Percentiles rank a stretch among this genome's conserved stretches.
Evolutionary conservation across 1,140 invertebrate species (phyloP).

Genomic region (Meloidogyne exigua): DNA sequence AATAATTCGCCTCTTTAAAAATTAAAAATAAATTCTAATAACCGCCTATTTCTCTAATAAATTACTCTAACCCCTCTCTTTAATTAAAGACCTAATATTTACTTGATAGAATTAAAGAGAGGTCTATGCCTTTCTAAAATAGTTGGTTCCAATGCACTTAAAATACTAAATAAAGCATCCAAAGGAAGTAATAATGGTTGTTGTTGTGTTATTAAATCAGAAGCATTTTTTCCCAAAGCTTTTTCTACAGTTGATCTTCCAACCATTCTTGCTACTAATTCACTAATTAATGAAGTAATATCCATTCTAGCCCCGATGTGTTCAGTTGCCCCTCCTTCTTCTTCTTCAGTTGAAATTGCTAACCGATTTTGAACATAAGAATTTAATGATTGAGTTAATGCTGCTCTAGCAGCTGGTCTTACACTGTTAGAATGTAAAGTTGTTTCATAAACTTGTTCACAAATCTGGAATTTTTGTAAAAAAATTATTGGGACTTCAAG

Average conservation of each 20-base stretch:
- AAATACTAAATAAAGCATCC: constrained; percentile 20
- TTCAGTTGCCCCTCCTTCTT: neutral
- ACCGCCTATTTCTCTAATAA: neutral
- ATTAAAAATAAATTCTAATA: neutral
- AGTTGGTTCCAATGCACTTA: constrained; percentile 13
- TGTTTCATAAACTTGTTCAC: constrained; percentile 6
- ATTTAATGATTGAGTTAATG: constrained; percentile 23
- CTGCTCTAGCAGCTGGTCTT: constrained; percentile 19
- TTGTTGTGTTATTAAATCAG: neutral
- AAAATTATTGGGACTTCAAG: no score
- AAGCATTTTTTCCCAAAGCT: neutral
- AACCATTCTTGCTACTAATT: constrained; percentile 20
- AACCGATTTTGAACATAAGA: constrained; percentile 19
- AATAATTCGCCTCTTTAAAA: constrained; percentile 23
- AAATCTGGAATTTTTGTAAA: constrained; percentile 1
- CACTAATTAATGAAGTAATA: constrained; percentile 9
- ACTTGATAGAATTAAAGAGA: constrained; percentile 15
- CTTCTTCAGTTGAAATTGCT: neutral
- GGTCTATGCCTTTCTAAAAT: constrained; percentile 6
- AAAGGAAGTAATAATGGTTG: constrained; percentile 18
- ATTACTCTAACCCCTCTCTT: no score
- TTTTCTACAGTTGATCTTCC: neutral
- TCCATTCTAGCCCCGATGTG: constrained; percentile 13
- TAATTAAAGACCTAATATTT: no score
- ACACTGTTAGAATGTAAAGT: neutral